Evolutionary conservation across 2,888 invertebrate genomes (phyloP), one percentile per base, ranked within the genome.

Genomic region (Allophyes oxyacanthae): DNA sequence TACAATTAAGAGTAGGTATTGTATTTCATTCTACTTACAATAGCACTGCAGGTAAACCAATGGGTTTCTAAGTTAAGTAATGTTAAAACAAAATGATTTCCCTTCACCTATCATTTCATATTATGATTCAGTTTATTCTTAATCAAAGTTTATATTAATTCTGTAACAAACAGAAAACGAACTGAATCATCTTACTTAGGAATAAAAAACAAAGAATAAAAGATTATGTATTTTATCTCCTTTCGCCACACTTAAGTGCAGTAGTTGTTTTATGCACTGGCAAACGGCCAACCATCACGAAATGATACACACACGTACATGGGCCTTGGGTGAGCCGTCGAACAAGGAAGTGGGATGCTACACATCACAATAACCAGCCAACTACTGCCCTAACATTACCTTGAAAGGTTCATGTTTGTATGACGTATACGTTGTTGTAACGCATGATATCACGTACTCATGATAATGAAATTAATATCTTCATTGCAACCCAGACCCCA

Each of bases 341-440:
- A 79, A 81, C 79, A 78, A 83, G 83, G 85, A 86, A 84, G 65
- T 71, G 63, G n/a, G 55, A 49, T 55, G 46, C 30, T 52, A 64
- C 61, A 60, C 46, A 64, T 77, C 70, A 77, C 67, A 79, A 66
- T 77, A 78, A 68, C 64, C 71, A 79, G 74, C 69, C 66, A 69
- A 81, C 63, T 72, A 70, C 14, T 54, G 79, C 82, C 83, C 79
- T 83, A 79, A 66, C 72, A 83, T 81, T 80, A 81, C 84, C 87
- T 88, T 86, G 83, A 83, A 81, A 84, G 78, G 81, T 84, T 83
- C 75, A 81, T 70, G 71, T 83, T 82, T 75, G 70, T 68, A 70
- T 72, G 68, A 71, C 72, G 76, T 73, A 79, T 51, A 44, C 43
- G 38, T 52, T 49, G 43, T 72, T 78, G 66, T 65, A 73, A 65